Evolutionary conservation across 2,888 invertebrate species (phyloP), one percentile per base, ranked within the genome.

Genomic region (Baronia brevicornis): DNA sequence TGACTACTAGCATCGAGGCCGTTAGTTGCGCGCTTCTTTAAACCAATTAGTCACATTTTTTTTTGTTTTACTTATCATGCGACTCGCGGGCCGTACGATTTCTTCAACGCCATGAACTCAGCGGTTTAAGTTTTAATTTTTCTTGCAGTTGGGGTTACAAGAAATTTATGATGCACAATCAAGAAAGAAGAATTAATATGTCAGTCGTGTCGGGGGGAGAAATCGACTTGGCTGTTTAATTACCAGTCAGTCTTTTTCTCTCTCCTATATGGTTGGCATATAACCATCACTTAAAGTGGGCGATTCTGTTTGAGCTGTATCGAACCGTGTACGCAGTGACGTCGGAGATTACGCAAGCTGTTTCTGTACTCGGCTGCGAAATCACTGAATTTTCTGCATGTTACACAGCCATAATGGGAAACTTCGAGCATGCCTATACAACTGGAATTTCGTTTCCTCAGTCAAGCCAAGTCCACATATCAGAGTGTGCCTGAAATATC

Each of bases 171-270:
- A 48, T 44, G 43, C 44, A 40, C 46, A 26, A 29, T 38, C 50
- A 60, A 61, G 49, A 60, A 48, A 39, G 62, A 58, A 59, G 54
- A 56, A 28, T 46, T 23, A 31, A 46, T 41, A 54, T 79, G 82
- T 72, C 68, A 51, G 65, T 64, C 64, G 73, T 75, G 68, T 89
- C 85, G 90, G 89, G 84, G 89, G 82, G 89, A 89, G 89, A 78
- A 86, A 85, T 80, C 72, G 89, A 87, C 89, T 87, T 59, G 89
- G 84, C 89, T 88, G 71, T 80, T 72, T 53, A 50, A 60, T 56
- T 65, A 63, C 58, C 61, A 90, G 90, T 90, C 90, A 90, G 90
- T 90, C 90, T 90, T 90, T 90, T 90, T 90, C 90, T 90, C 90
- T 90, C 90, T 90, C 90, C 90, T 90, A 90, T 90, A 84, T 80